A percentile compares a stretch with the other conserved stretches of the same genome.
phyloP scores from a whole-genome alignment of 2,888 invertebrate species.

The Timema podura region DNA sequence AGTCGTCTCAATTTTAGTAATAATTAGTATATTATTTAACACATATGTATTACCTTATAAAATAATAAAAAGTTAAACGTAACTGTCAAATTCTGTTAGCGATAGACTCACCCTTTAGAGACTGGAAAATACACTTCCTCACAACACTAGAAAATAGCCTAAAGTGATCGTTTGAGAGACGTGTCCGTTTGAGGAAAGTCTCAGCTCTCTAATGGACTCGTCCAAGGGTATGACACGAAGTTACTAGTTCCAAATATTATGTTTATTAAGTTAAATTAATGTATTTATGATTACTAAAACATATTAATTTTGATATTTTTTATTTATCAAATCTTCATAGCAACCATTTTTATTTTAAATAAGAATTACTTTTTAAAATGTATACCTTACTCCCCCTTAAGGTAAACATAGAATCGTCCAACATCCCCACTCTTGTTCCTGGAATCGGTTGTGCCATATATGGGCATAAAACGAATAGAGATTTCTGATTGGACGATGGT shows the following conservation, averaged over 20 bases:
- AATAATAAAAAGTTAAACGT: too few relatives aligned
- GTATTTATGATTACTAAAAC: not conserved
- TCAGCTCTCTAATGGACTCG: slow-evolving; percentile 31
- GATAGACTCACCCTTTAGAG: too few relatives aligned
- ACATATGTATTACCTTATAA: too few relatives aligned
- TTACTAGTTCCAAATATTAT: not conserved
- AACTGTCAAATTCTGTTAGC: too few relatives aligned
- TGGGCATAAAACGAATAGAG: slow-evolving; percentile 70
- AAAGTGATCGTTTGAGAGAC: slow-evolving; percentile 30
- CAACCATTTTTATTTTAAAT: not conserved
- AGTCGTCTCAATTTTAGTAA: too few relatives aligned
- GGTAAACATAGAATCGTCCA: slow-evolving; percentile 43
- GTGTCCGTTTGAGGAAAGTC: slow-evolving; percentile 31
- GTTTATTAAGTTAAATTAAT: not conserved
- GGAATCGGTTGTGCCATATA: slow-evolving; percentile 72
- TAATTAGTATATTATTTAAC: too few relatives aligned
- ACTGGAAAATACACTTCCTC: slow-evolving; percentile 20
- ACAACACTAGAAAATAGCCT: slow-evolving; percentile 31
- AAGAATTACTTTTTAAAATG: not conserved
- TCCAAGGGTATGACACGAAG: slow-evolving; percentile 25
- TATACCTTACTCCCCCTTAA: not conserved
- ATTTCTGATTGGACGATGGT: slow-evolving; percentile 56
- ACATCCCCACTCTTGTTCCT: slow-evolving; percentile 51
- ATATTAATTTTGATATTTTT: slow-evolving; percentile 11
- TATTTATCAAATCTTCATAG: not conserved